Evolutionary conservation across 2,888 invertebrate species (phyloP).

Genomic region (Amblyjoppa proteus): DNA sequence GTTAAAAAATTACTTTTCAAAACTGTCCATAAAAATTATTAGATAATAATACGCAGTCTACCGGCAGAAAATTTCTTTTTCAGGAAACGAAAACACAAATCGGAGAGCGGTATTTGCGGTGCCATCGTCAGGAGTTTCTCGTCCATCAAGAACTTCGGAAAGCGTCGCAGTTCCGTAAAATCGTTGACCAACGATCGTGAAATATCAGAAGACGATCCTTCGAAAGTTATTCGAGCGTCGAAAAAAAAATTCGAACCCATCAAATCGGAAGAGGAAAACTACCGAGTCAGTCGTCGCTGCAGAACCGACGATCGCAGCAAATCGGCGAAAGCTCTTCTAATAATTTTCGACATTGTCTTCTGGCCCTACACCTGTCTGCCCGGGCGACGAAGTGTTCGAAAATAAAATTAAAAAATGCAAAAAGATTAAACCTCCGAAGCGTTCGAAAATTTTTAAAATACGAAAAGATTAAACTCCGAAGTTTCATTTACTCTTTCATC

Average conservation of each 20-base stretch:
- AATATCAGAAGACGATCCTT: not conserved
- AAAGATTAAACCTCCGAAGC: not conserved
- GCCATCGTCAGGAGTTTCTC: conserved; percentile 23
- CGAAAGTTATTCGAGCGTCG: not conserved
- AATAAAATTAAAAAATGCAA: conserved; percentile 35
- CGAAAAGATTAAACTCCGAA: conserved; percentile 8
- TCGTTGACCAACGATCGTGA: conserved; percentile 6
- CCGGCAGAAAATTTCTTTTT: not conserved
- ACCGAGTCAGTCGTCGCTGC: not conserved
- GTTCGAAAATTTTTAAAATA: not conserved
- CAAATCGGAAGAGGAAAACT: not conserved
- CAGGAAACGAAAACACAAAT: conserved; percentile 26
- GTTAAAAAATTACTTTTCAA: no score
- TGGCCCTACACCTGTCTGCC: conserved; percentile 61
- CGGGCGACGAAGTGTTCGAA: conserved; percentile 3
- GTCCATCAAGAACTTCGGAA: not conserved
- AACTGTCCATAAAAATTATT: not conserved
- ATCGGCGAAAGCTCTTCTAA: conserved; percentile 38
- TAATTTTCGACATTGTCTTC: conserved; percentile 63
- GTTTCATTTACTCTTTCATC: not conserved
- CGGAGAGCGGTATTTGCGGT: not conserved
- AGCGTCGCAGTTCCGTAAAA: conserved; percentile 16
- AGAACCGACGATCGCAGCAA: conserved; percentile 22
- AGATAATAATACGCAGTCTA: no score
- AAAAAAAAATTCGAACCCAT: not conserved